Percentiles rank a stretch among this genome's conserved stretches.
Evolutionary conservation across 92 coral and sea anemone genomes (phyloP).

Genomic region (Porites rus): DNA sequence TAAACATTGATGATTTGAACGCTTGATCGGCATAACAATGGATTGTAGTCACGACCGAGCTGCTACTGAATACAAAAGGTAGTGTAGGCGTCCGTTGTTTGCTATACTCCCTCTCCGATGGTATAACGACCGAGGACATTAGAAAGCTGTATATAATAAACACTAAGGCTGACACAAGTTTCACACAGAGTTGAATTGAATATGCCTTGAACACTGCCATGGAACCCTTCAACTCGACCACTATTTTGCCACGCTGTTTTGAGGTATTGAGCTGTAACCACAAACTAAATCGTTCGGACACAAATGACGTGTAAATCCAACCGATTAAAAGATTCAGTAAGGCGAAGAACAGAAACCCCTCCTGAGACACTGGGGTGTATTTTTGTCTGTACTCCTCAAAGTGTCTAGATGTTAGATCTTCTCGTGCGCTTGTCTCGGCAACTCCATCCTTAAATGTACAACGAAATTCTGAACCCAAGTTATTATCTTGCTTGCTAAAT

Average conservation of each 20-base stretch:
- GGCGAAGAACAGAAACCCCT: slow-evolving; percentile 14
- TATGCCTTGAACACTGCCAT: slow-evolving; percentile 44
- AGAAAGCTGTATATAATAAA: slow-evolving; percentile 34
- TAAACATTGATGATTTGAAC: slow-evolving; percentile 34
- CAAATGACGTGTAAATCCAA: slow-evolving; percentile 38
- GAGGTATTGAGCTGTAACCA: slow-evolving; percentile 23
- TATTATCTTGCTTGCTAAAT: not conserved
- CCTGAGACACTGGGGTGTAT: slow-evolving; percentile 22
- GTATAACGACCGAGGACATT: slow-evolving; percentile 14
- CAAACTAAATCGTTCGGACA: slow-evolving; percentile 39
- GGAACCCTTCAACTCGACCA: slow-evolving; percentile 37
- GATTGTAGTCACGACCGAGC: slow-evolving; percentile 1
- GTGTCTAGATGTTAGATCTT: not conserved
- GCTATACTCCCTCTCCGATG: slow-evolving; percentile 18
- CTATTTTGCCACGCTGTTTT: slow-evolving; percentile 36
- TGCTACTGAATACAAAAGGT: not conserved
- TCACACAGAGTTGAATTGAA: slow-evolving; percentile 27
- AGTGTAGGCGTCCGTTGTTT: slow-evolving; percentile 23
- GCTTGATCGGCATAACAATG: slow-evolving; percentile 48
- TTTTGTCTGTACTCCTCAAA: slow-evolving; percentile 19
- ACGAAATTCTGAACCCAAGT: slow-evolving; percentile 20
- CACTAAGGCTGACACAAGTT: slow-evolving; percentile 2
- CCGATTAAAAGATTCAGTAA: slow-evolving; percentile 23
- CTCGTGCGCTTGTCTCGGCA: slow-evolving; percentile 2
- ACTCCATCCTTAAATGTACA: slow-evolving; percentile 25